Base-by-base conservation (phyloP, 2,888 invertebrate species). In the Drosophila macrospina region DNA sequence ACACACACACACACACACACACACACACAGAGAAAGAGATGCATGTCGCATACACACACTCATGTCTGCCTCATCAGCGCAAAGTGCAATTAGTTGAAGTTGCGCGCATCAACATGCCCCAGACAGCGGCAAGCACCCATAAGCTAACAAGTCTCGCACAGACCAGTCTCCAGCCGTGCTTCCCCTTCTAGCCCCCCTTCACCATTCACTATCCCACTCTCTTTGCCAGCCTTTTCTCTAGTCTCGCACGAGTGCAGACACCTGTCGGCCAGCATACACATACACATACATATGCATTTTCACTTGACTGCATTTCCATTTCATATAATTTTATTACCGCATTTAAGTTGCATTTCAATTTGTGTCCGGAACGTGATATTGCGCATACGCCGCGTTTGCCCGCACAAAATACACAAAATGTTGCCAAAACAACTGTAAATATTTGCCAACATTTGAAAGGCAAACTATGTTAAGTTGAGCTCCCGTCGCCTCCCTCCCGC, bases 31-130 rank as follows among this genome's bases (percentile, higher is more conserved):
- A n/a, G n/a, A n/a, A 15, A 45, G 47, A 32, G 15, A 15, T 15
- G 4, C 37, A 15, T 15, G 15, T 37, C 37, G 30, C 16, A 15
- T 20, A 60, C 41, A 65, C 41, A 65, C 45, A 67, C 39, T 65
- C 47, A 65, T 81, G 85, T 84, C 76, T 80, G 80, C 60, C 79
- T 80, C 79, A 83, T 76, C 80, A 86, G 76, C 78, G 77, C 77
- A 82, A 82, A 89, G 89, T 86, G 89, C 89, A 89, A 89, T 88
- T 88, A 88, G 89, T 82, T 86, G 78, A 87, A 87, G 87, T 78
- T 83, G 87, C 79, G 78, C 84, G 83, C 76, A 80, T 78, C 82
- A 75, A 80, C 86, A 81, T 76, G 73, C 63, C 78, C 81, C 79
- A 79, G 69, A 85, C 73, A 74, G 59, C 52, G 72, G 32, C 39